Conservation (phyloP, 1,140 invertebrate genomes). For the Bombus superbus region DNA sequence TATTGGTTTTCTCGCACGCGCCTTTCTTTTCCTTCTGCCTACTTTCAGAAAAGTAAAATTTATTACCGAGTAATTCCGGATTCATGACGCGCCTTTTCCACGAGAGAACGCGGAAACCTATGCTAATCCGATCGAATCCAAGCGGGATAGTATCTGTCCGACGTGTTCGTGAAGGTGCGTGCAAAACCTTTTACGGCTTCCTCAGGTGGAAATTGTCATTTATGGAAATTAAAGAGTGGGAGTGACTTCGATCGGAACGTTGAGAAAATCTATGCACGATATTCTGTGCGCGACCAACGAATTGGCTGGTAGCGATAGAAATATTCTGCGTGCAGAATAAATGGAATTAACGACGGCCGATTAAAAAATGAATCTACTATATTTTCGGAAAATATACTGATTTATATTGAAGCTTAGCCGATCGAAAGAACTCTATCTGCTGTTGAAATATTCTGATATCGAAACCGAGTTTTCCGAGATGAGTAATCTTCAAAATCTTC, state of each 20-base stretch:
- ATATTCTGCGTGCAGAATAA: neutral
- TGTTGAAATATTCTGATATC: too few relatives aligned
- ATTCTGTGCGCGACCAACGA: neutral
- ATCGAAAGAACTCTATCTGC: too few relatives aligned
- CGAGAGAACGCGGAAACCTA: constrained; percentile 44
- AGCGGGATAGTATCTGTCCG: constrained; percentile 17
- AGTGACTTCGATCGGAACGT: neutral
- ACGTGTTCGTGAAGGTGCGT: constrained; percentile 2
- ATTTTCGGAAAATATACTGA: too few relatives aligned
- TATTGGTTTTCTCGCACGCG: neutral
- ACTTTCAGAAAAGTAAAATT: neutral
- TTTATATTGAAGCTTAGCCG: too few relatives aligned
- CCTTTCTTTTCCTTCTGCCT: neutral
- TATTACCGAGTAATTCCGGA: constrained; percentile 34
- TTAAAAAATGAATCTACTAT: neutral
- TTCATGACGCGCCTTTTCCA: constrained; percentile 26
- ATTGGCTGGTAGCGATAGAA: neutral
- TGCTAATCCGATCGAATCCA: constrained; percentile 50
- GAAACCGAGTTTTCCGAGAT: too few relatives aligned
- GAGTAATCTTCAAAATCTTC: too few relatives aligned
- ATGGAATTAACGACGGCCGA: neutral
- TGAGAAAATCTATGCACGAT: neutral
- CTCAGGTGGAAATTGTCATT: constrained; percentile 45
- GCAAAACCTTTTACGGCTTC: constrained; percentile 42
- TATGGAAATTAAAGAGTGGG: constrained; percentile 35